Conservation (phyloP, 2,113 vertebrate genomes). For the Charina bottae region DNA sequence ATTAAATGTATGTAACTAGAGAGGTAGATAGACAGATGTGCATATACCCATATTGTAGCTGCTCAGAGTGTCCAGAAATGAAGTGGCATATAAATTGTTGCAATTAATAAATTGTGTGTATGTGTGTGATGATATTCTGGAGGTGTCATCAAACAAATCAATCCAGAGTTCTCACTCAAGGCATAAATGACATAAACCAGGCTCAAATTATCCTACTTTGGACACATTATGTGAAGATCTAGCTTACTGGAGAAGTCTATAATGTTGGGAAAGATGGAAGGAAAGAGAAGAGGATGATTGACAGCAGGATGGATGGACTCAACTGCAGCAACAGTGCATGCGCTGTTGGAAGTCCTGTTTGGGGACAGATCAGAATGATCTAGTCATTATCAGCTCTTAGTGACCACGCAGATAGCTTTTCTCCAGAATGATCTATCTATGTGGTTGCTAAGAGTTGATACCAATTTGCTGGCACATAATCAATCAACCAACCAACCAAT, state of each 20-base stretch:
- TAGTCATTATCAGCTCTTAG: not conserved
- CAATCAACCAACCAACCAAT: no score
- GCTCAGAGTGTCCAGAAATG: no score
- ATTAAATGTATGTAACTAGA: no score
- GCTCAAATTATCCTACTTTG: not conserved
- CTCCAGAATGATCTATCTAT: not conserved
- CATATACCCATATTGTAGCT: no score
- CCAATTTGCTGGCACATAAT: not conserved
- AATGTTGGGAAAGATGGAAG: not conserved
- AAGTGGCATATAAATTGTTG: no score
- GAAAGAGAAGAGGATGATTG: not conserved
- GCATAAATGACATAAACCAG: not conserved
- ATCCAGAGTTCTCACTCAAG: not conserved
- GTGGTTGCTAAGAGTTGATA: not conserved
- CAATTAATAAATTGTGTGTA: no score
- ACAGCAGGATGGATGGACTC: not conserved
- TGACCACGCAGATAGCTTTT: not conserved
- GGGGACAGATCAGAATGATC: not conserved
- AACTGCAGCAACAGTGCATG: not conserved
- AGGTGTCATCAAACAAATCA: not conserved
- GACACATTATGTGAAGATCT: not conserved
- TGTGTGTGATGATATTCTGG: no score
- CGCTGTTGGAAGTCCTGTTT: not conserved
- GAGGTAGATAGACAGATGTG: no score
- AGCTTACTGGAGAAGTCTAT: not conserved